Base-by-base conservation (phyloP, 2,888 invertebrate genomes). In the Eurytoma californica region DNA sequence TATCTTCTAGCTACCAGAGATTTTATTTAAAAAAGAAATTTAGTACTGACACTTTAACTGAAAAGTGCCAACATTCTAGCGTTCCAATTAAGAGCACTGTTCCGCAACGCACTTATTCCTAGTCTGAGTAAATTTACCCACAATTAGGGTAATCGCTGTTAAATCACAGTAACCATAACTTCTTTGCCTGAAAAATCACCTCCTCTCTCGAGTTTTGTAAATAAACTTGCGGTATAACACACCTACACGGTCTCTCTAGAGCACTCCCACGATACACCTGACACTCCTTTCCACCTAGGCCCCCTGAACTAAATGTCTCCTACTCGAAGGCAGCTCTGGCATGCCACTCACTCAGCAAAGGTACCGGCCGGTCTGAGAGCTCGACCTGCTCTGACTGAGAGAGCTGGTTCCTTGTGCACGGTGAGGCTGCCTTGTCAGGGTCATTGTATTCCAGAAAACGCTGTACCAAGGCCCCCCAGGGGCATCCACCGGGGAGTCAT, bases 381-480 rank as follows among this genome's bases (percentile, higher is more conserved):
- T 68, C 24, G 18, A 72, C 67, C 28, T 28, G 28, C 60, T 69
- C 24, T 20, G 30, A 14, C 57, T 68, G 16, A 57, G 47, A 7
- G 12, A 67, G 30, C 57, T 74, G 60, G 20, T 16, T 7, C 39
- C 39, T 9, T 4, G n/a, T 55, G 53, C 18, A 72, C 18, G 61
- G 49, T 49, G 70, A 61, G 63, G 66, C 28, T 72, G 61, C 55
- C 55, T 53, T 9, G 55, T 68, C 81, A 81, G 75, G 81, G 78
- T 81, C 78, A 81, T 78, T 55, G 77, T 81, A 68, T 81, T 76
- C 77, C 74, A 74, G 69, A 80, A 80, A 68, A 49, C 57, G 14
- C 24, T 76, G 76, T 63, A 80, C 76, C 79, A 79, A 79, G 79
- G 79, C 55, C 69, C 57, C 39, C 24, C 57, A 28, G 39, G 69